Evolutionary conservation across 2,888 invertebrate genomes (phyloP).

Genomic region (Apomyelois bistriatella): DNA sequence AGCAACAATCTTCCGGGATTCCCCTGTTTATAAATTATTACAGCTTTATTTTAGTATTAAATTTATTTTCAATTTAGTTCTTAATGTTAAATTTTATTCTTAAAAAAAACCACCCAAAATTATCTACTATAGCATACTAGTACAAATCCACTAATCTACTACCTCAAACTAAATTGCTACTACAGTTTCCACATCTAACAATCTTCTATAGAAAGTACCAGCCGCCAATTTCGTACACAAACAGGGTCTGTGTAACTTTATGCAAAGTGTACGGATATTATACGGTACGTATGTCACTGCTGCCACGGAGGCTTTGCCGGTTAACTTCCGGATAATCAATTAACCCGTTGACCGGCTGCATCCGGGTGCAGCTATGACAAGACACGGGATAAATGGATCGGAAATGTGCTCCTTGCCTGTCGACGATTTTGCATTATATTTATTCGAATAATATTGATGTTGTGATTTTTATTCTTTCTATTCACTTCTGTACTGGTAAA

Average conservation of each 20-base stretch:
- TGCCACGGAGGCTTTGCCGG: slow-evolving; percentile 30
- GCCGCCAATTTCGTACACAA: background rate
- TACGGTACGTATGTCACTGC: slow-evolving; percentile 15
- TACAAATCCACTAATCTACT: background rate
- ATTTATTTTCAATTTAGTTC: too few species aligned
- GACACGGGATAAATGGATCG: slow-evolving; percentile 63
- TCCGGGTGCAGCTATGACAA: slow-evolving; percentile 66
- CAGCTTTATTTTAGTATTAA: too few species aligned
- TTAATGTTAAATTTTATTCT: too few species aligned
- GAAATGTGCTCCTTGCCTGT: slow-evolving; percentile 46
- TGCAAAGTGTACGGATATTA: background rate
- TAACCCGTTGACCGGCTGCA: slow-evolving; percentile 69
- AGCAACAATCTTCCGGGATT: too few species aligned
- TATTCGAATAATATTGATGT: background rate
- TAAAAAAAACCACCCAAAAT: too few species aligned
- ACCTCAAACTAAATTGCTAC: background rate
- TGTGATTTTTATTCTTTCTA: too few species aligned
- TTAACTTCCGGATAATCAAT: slow-evolving; percentile 71
- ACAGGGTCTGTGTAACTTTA: background rate
- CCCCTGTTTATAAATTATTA: too few species aligned
- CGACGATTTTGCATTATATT: background rate
- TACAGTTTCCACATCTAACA: background rate
- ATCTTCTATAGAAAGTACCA: background rate
- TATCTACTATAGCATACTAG: too few species aligned
- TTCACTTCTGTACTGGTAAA: too few species aligned